Percentiles rank a stretch among this genome's conserved stretches.
Evolutionary conservation across 2,797 vertebrate genomes (phyloP).

Genomic region (Danionella dracula): DNA sequence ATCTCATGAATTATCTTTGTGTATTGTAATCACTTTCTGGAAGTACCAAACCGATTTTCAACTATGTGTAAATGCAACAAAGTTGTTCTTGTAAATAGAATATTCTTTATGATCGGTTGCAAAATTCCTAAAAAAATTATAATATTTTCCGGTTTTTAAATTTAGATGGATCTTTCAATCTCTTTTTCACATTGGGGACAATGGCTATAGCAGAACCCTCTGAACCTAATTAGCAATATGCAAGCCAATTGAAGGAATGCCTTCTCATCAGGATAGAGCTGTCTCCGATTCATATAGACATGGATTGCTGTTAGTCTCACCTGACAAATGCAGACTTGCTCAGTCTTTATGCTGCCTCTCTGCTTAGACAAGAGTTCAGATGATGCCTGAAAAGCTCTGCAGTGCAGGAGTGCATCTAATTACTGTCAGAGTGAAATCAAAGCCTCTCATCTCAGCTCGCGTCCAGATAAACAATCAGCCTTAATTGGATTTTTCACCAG

Average conservation of each 20-base stretch:
- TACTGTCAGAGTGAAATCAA: too few relatives aligned
- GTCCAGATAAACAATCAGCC: conserved; percentile 55
- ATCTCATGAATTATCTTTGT: neutral
- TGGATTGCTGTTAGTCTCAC: conserved; percentile 54
- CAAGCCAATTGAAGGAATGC: neutral
- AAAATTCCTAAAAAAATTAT: too few relatives aligned
- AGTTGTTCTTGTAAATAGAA: too few relatives aligned
- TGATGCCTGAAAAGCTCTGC: conserved; percentile 24
- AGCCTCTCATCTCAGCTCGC: conserved; percentile 3
- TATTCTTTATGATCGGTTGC: too few relatives aligned
- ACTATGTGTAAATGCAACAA: too few relatives aligned
- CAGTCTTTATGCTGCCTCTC: conserved; percentile 37
- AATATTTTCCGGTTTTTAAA: too few relatives aligned
- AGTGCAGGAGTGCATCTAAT: neutral
- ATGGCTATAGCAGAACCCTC: too few relatives aligned
- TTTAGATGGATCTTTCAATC: too few relatives aligned
- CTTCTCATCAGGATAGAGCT: conserved; percentile 52
- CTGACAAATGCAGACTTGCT: conserved; percentile 52
- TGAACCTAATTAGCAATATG: too few relatives aligned
- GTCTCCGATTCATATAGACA: conserved; percentile 57
- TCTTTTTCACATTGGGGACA: too few relatives aligned
- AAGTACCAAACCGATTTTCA: too few relatives aligned
- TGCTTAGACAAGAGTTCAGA: conserved; percentile 32
- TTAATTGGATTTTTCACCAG: conserved; percentile 63
- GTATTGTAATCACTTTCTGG: too few relatives aligned